These are phyloP conservation scores for Myxocyprinus asiaticus DNA, from an alignment of 2,113 vertebrate genomes.

Conservation along the genomic window DNA sequence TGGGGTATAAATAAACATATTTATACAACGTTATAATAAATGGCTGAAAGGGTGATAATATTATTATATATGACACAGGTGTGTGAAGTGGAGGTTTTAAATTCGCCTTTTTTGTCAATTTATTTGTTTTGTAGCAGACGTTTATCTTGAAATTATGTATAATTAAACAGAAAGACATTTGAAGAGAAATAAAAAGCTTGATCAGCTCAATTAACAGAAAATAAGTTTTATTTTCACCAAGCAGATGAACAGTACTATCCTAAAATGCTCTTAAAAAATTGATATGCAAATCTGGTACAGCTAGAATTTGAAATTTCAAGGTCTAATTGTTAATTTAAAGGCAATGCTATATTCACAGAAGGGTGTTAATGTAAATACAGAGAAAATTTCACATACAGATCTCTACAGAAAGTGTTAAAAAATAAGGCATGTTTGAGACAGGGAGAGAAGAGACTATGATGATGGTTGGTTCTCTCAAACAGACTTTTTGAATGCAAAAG, in stretches of 20 bases:
- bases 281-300: too few species aligned
- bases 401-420: too few species aligned
- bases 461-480: too few species aligned
- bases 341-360: too few species aligned
- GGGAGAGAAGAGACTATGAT: too few species aligned
- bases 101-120: not conserved
- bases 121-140: not conserved
- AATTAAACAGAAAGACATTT: not conserved
- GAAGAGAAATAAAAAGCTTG: not conserved
- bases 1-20: constrained; percentile 5
- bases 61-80: not conserved
- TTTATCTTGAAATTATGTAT: not conserved
- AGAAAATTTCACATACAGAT: too few species aligned
- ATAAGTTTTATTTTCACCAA: too few species aligned
- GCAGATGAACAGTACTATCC: not conserved
- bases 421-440: too few species aligned
- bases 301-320: not conserved
- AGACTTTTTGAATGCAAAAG: too few species aligned
- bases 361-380: too few species aligned
- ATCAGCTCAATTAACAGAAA: not conserved
- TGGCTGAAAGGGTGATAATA: not conserved
- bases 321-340: not conserved
- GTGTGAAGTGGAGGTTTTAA: not conserved
- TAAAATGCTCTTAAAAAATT: too few species aligned
- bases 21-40: not conserved